A percentile compares a stretch with the other conserved stretches of the same genome.
phyloP scores from a whole-genome alignment of 2,797 vertebrate genomes.

The Sphenopsis melanotis region DNA sequence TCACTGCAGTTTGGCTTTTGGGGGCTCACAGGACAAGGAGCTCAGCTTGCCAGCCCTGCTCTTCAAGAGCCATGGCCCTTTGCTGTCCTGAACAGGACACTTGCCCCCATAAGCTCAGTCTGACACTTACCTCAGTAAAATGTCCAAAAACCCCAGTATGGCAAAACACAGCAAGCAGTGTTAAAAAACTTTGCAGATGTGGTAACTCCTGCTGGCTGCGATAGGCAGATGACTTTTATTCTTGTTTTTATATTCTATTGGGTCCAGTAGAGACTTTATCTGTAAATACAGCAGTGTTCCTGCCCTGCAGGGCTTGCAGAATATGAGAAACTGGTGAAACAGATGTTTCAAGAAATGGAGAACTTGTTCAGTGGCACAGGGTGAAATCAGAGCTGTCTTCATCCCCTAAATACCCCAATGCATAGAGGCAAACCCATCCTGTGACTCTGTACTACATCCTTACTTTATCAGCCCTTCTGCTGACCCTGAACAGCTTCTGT shows the following conservation, averaged over 20 bases:
- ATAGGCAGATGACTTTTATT: not conserved
- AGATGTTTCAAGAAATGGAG: not conserved
- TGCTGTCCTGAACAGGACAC: not conserved
- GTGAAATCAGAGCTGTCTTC: not conserved
- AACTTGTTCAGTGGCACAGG: not conserved
- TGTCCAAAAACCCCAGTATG: not conserved
- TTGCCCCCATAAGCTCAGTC: not conserved
- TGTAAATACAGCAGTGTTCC: not conserved
- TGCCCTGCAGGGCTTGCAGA: not conserved
- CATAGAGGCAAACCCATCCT: not conserved
- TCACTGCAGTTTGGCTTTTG: not conserved
- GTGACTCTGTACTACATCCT: not conserved
- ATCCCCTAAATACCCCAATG: not conserved
- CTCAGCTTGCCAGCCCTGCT: not conserved
- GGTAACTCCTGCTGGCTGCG: not conserved
- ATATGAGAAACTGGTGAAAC: not conserved
- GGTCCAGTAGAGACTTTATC: not conserved
- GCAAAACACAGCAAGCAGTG: not conserved
- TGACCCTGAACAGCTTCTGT: constrained; percentile 48
- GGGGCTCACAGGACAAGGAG: no score
- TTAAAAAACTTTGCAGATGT: not conserved
- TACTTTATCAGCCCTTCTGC: constrained; percentile 15
- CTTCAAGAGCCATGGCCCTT: not conserved
- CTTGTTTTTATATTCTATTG: not conserved
- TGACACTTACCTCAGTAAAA: not conserved